Evolutionary conservation across 2,888 invertebrate species (phyloP).

Genomic region (Leptogaster cylindrica): DNA sequence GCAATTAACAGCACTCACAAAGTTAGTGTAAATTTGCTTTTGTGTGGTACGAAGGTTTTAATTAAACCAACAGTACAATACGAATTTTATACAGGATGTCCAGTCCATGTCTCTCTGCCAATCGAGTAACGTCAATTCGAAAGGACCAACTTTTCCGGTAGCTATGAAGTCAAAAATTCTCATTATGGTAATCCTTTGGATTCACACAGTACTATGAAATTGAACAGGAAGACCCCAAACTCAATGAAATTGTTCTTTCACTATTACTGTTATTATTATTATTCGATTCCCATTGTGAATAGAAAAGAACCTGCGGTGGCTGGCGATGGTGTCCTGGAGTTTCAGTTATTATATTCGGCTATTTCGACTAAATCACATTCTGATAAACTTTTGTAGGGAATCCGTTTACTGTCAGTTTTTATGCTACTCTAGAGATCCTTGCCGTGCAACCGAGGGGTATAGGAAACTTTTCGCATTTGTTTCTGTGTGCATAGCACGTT

Average conservation of each 20-base stretch:
- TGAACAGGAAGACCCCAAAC: background rate
- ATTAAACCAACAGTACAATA: background rate
- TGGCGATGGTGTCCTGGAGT: background rate
- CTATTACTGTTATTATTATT: background rate
- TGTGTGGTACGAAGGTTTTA: conserved; percentile 5
- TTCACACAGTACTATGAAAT: background rate
- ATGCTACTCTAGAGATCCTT: too few relatives aligned
- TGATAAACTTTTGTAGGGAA: background rate
- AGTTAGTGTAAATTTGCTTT: too few relatives aligned
- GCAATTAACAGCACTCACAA: too few relatives aligned
- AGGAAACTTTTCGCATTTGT: too few relatives aligned
- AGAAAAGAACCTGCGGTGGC: background rate
- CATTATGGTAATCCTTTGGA: conserved; percentile 1
- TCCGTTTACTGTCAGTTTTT: background rate
- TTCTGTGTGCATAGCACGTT: too few relatives aligned
- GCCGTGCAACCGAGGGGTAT: too few relatives aligned
- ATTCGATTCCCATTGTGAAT: background rate
- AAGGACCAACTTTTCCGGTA: background rate
- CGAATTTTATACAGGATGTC: background rate
- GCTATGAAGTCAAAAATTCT: background rate
- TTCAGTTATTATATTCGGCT: background rate
- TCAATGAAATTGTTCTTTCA: too few relatives aligned
- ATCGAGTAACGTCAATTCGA: background rate
- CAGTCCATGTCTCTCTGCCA: background rate
- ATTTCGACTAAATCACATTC: conserved; percentile 7